Evolutionary conservation across 2,113 vertebrate genomes (phyloP), one percentile per base, ranked within the genome.

Genomic region (mouse (Mus musculus)): DNA sequence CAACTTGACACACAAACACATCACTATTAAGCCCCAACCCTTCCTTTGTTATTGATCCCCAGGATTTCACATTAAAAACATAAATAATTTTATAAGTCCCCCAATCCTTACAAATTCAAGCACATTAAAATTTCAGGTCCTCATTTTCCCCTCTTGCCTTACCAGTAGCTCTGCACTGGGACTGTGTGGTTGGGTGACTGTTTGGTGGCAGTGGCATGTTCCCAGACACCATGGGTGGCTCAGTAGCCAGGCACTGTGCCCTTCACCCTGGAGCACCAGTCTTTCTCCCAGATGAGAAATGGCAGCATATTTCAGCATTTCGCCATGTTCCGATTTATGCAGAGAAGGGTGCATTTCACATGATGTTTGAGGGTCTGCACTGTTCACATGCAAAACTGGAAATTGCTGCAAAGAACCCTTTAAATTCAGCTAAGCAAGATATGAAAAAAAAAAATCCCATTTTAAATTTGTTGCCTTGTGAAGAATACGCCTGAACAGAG

Each of bases 401-500:
- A 99, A 99, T 99, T 92, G 99, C 99, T 56, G 99, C 99, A 63
- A 99, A 99, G 98, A 99, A 99, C 94, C 98, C 99, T 65, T 98
- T 99, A 95, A 99, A 99, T 98, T 99, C 99, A 80, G 99, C 99
- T 80, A 99, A 99, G 96, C 99, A 99, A 98, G 99, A 99, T 3
- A 98, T 99, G 93, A 49, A 99, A 99, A 98, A 99, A 97, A 99
- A 99, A 75, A 99, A 99, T 59, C 99, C 98, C 0, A 99, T 99
- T 28, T 99, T 99, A 0, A 99, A 99, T 28, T 98, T 99, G 93
- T 99, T 99, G 96, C 99, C 99, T 39, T 99, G 99, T 69, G 99
- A 99, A 98, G 99, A 99, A 54, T 99, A 99, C 92, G 99, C 99
- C 94, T 99, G 99, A 99, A 99, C 98, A 99, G 4, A 49, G 99